Base-by-base conservation (phyloP, 2,888 invertebrate species). In the Monoplex corrugatus region DNA sequence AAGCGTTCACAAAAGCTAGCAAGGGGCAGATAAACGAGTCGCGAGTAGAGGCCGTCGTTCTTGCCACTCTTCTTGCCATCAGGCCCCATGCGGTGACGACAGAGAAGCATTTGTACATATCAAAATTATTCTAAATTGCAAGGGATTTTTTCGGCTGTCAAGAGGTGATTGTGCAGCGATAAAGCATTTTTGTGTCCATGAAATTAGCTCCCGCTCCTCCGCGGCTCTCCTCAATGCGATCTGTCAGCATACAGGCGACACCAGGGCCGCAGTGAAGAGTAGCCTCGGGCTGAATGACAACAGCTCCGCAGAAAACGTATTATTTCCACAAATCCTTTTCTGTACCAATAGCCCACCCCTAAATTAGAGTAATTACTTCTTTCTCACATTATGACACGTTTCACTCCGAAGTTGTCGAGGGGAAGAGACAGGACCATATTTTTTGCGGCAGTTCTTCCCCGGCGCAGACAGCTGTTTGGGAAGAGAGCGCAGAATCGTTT, bases 321-420 rank as follows among this genome's bases (percentile, higher is more conserved):
- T 90, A 91, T 91, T 90, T 90, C 87, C 88, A 86, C 87, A 91
- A 88, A 90, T 86, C 84, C 80, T 78, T 84, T 87, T 40, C n/a
- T 63, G 68, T 44, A 28, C 45, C 85, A 83, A 75, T 87, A 57
- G 80, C 35, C 86, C 87, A 32, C 87, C n/a, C 44, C 40, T 68
- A 90, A 91, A 92, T 90, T 90, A 88, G 89, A 86, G 90, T 90
- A 89, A 90, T 90, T 92, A 90, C 84, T 86, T 89, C 84, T 88
- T 89, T 90, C 57, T 90, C 87, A 84, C 87, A 87, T 72, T 86
- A 75, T 89, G 90, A 89, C 90, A 90, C 85, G 87, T 88, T 88
- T 88, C 90, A 87, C 83, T 89, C 40, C 40, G 50, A 40, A 50
- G 44, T 82, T 45, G 6, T 45, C 68, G 68, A 68, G 23, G 1